Base-by-base conservation (phyloP, 2,797 vertebrate species). In the Chelon labrosus region DNA sequence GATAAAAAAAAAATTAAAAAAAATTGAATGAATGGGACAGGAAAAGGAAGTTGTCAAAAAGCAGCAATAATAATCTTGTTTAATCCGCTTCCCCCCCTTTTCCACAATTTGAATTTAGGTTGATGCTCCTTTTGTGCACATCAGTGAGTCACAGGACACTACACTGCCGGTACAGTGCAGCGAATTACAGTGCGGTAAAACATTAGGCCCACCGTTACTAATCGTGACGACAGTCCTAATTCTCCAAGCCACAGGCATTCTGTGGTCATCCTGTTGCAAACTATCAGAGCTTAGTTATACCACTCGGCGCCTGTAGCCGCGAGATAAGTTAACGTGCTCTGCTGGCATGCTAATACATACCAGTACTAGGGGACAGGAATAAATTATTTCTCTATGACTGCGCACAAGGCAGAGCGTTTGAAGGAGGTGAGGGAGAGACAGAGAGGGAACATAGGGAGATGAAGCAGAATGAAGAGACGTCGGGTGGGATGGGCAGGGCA, bases 321-420 rank as follows among this genome's bases (percentile, higher is more conserved):
- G 75, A 93, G 93, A 94, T 93, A 94, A 94, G 92, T 94, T 84
- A 91, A 92, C 86, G 69, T 85, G 88, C 83, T 92, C 85, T 79
- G 70, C 84, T 83, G 85, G 84, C 83, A 88, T 85, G 86, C 87
- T 89, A 91, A 92, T 88, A 86, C 83, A 71, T 75, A 85, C 79
- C 81, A 72, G 67, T 80, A 67, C 78, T 78, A 63, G 64, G 71
- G 80, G 82, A 85, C 56, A 61, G 76, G 80, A 89, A 91, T 90
- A 88, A 74, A 93, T 93, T 88, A 91, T 91, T 88, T 91, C 82
- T 93, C 88, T 91, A 86, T 90, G 87, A 84, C 84, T 85, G 87
- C 51, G 20, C 90, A 89, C 75, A 77, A 79, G 87, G 84, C 84
- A 82, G 66, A 86, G 82, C 50, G 17, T 90, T 85, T 84, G 78